Conservation (phyloP, 2,797 vertebrate genomes). For the Distichodus sexfasciatus region DNA sequence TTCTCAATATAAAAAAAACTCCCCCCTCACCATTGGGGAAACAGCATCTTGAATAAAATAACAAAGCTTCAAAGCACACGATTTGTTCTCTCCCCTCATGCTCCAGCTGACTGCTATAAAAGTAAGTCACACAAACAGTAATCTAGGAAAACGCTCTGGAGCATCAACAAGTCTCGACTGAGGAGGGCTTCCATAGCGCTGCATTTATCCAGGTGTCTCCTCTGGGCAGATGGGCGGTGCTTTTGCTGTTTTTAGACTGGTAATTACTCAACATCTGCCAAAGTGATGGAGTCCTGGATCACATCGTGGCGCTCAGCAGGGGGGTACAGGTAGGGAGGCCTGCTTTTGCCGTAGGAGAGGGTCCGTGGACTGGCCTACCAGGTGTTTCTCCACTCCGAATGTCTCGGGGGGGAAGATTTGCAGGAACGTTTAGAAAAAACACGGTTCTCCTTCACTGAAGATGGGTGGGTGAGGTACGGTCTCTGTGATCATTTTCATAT, state of each 20-base stretch:
- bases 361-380: slow-evolving; percentile 39
- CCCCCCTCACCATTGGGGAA: background rate
- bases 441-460: background rate
- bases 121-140: background rate
- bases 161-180: slow-evolving; percentile 26
- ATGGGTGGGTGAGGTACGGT: slow-evolving; percentile 51
- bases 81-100: background rate
- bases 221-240: slow-evolving; percentile 40
- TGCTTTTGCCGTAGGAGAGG: slow-evolving; percentile 20
- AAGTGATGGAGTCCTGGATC: slow-evolving; percentile 35
- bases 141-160: slow-evolving; percentile 12
- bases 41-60: background rate
- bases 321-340: slow-evolving; percentile 25
- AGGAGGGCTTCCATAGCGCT: slow-evolving; percentile 14
- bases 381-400: slow-evolving; percentile 46
- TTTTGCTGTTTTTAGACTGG: slow-evolving; percentile 45
- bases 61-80: background rate
- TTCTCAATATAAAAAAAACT: background rate
- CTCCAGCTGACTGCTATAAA: background rate
- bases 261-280: slow-evolving; percentile 52
- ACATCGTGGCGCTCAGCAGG: slow-evolving; percentile 19
- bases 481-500: slow-evolving; percentile 57
- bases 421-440: background rate
- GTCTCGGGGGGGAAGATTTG: background rate
- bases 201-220: slow-evolving; percentile 38